Evolutionary conservation across 2,888 invertebrate genomes (phyloP).

Genomic region (Bembecia ichneumoniformis): DNA sequence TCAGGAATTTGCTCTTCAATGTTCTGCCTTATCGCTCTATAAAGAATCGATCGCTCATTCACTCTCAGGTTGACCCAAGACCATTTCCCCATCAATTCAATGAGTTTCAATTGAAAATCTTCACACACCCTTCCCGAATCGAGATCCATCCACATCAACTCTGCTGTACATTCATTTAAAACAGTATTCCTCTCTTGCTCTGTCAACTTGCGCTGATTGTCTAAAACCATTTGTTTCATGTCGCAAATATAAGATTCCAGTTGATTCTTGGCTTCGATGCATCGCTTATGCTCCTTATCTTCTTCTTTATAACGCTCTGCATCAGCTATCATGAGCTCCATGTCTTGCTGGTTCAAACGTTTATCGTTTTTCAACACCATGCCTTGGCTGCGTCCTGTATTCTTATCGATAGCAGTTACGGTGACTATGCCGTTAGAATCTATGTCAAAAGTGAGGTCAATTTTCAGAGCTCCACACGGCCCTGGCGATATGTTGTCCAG

Average conservation of each 20-base stretch:
- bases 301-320: slow-evolving; percentile 34
- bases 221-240: slow-evolving; percentile 30
- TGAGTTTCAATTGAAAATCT: slow-evolving; percentile 40
- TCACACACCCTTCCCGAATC: slow-evolving; percentile 36
- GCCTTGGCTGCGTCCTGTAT: slow-evolving; percentile 32
- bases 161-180: slow-evolving; percentile 29
- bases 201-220: slow-evolving; percentile 24
- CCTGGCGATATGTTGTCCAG: slow-evolving; percentile 43
- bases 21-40: slow-evolving; percentile 29
- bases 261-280: slow-evolving; percentile 44
- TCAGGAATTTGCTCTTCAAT: slow-evolving; percentile 13
- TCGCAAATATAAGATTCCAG: slow-evolving; percentile 44
- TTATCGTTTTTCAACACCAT: slow-evolving; percentile 34
- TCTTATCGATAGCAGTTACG: slow-evolving; percentile 39
- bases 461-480: slow-evolving; percentile 41
- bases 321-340: slow-evolving; percentile 39
- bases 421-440: slow-evolving; percentile 41
- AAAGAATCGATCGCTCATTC: slow-evolving; percentile 18
- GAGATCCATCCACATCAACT: slow-evolving; percentile 38
- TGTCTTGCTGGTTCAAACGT: slow-evolving; percentile 33
- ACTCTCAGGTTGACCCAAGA: slow-evolving; percentile 30
- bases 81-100: slow-evolving; percentile 39
- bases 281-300: slow-evolving; percentile 34
- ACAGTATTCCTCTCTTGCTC: slow-evolving; percentile 28
- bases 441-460: slow-evolving; percentile 45